Conservation (phyloP, 1,140 invertebrate species). For the Magallana gigas region DNA sequence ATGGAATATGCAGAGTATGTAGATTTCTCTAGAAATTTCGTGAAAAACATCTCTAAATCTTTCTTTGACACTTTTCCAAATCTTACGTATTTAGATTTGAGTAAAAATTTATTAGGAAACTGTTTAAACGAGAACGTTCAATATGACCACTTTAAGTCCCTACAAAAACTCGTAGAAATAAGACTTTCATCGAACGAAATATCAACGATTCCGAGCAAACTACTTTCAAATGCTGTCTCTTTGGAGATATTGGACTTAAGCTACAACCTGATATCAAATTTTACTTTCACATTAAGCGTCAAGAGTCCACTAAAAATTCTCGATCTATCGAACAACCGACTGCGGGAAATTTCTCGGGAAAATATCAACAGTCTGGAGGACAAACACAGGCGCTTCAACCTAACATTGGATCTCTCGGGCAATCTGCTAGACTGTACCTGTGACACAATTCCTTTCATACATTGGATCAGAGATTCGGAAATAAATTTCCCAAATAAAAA, state of each 20-base stretch:
- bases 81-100: neutral
- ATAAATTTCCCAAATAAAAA: neutral
- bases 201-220: neutral
- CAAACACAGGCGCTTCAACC: neutral
- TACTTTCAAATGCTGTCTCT: neutral
- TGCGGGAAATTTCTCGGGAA: neutral
- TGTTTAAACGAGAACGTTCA: neutral
- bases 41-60: neutral
- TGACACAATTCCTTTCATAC: neutral
- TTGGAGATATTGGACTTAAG: neutral
- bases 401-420: neutral
- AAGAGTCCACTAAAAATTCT: neutral
- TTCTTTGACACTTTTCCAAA: constrained; percentile 1
- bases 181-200: neutral
- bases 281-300: neutral
- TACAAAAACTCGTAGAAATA: neutral
- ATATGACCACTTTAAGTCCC: neutral
- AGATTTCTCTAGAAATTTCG: neutral
- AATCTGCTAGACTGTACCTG: neutral
- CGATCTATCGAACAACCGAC: neutral
- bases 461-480: neutral
- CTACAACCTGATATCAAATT: neutral
- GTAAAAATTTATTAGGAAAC: neutral
- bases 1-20: neutral
- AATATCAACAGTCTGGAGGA: neutral